phyloP scores from a whole-genome alignment of 2,888 invertebrate species.

The Eupithecia inturbata region DNA sequence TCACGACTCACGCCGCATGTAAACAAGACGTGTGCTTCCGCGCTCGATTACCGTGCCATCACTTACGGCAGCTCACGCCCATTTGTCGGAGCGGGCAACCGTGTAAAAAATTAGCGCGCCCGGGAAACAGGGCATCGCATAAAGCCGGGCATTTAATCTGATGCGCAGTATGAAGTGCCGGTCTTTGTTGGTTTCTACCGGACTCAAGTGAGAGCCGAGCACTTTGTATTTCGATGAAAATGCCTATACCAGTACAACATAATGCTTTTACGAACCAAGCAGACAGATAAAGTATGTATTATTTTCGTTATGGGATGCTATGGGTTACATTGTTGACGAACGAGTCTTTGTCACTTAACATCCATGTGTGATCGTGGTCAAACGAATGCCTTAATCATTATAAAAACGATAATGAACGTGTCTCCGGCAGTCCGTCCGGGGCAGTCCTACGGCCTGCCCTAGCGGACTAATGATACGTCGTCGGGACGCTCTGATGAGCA shows the following conservation, averaged over 20 bases:
- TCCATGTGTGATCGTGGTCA: not conserved
- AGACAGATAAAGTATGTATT: not conserved
- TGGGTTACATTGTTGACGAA: not conserved
- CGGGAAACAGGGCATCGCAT: not conserved
- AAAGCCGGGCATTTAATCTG: not conserved
- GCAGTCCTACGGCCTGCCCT: constrained; percentile 16
- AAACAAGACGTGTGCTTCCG: constrained; percentile 42
- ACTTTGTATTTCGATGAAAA: not conserved
- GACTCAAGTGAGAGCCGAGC: not conserved
- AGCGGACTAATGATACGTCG: constrained; percentile 48
- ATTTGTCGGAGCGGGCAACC: constrained; percentile 30
- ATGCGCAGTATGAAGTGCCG: not conserved
- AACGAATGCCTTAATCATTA: not conserved
- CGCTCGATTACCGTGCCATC: constrained; percentile 56
- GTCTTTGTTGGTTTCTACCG: not conserved
- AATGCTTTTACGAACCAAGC: too few species aligned
- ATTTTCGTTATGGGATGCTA: not conserved
- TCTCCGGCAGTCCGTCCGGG: not conserved
- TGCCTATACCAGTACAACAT: not conserved
- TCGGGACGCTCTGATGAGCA: constrained; percentile 47
- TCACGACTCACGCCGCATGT: constrained; percentile 28
- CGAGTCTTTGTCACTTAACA: not conserved
- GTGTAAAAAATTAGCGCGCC: constrained; percentile 6
- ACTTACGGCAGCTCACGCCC: constrained; percentile 50
- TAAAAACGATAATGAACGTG: too few species aligned